Evolutionary conservation across 2,888 invertebrate species (phyloP), one percentile per base, ranked within the genome.

Genomic region (Pachycephus smyrnensis): DNA sequence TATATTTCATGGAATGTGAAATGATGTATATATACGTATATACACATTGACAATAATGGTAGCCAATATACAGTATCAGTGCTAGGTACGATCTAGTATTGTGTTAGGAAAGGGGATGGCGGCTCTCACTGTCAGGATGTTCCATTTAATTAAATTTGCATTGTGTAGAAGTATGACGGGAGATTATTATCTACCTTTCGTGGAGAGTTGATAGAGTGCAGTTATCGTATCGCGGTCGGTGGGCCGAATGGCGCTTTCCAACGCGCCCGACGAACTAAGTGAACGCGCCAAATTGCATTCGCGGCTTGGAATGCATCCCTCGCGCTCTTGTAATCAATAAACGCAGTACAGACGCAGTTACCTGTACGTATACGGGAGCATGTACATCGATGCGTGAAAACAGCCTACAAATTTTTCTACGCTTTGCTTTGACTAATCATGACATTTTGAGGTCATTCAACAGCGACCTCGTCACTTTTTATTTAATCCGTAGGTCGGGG

Each of bases 91-190:
- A 40, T 4, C 15, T 15, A 15, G 40, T 40, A 40, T 40, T 40
- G 40, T 40, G 40, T 69, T 32, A 69, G 12, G 30, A 69, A 69
- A 31, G 69, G 69, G 69, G 3, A 23, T 30, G 30, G 32, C 12
- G 32, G 30, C 2, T 30, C 2, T 69, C 69, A 12, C 69, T 80
- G 77, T 80, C 78, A 80, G 80, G 83, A 83, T 83, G 85, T 86
- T 89, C 85, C 85, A 87, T 89, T 89, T 88, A 89, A 89, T 89
- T 89, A 89, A 89, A 87, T 89, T 88, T 85, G 87, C 88, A 89
- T 89, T 89, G 87, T 89, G 85, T 83, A 83, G 82, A 81, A 82
- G 83, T 83, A 81, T 76, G 83, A 83, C 82, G 77, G 80, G 83
- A 85, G 88, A 88, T 88, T 82, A 82, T 88, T 88, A 88, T 88